A percentile compares a stretch with the other conserved stretches of the same genome.
Evolutionary conservation across 2,888 invertebrate genomes (phyloP).

Genomic region (Amphiduros pacificus): DNA sequence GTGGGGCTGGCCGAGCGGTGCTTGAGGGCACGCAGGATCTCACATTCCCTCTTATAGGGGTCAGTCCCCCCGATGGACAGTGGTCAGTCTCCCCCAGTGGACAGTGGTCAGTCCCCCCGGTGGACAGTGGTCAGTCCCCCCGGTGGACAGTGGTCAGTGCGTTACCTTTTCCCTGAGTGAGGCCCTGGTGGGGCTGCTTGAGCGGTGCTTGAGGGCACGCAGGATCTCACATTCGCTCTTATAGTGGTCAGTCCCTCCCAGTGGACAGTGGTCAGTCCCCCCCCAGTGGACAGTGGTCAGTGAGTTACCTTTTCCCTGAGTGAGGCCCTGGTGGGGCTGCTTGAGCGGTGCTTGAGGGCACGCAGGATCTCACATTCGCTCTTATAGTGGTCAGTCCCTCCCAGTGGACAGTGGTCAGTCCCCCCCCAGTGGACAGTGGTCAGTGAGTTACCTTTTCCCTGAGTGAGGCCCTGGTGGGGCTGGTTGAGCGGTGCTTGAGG

Average conservation of each 20-base stretch:
- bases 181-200: constrained; percentile 47
- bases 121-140: too few relatives aligned
- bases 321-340: constrained; percentile 44
- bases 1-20: constrained; percentile 51
- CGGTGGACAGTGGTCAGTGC: too few relatives aligned
- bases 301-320: constrained; percentile 2
- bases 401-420: too few relatives aligned
- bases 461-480: constrained; percentile 41
- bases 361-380: constrained; percentile 51
- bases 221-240: constrained; percentile 52
- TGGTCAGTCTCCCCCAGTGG: too few relatives aligned
- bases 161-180: constrained; percentile 4
- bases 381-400: constrained; percentile 57
- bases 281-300: too few relatives aligned
- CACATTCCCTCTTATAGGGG: constrained; percentile 55
- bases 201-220: constrained; percentile 42
- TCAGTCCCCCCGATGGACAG: too few relatives aligned
- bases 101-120: too few relatives aligned
- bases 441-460: constrained; percentile 4
- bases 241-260: constrained; percentile 56
- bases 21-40: constrained; percentile 42
- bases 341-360: constrained; percentile 41
- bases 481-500: constrained; percentile 41
- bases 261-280: too few relatives aligned
- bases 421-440: too few relatives aligned